Evolutionary conservation across 2,797 vertebrate genomes (phyloP), one percentile per base, ranked within the genome.

Genomic region (Ctenosaura bakeri): DNA sequence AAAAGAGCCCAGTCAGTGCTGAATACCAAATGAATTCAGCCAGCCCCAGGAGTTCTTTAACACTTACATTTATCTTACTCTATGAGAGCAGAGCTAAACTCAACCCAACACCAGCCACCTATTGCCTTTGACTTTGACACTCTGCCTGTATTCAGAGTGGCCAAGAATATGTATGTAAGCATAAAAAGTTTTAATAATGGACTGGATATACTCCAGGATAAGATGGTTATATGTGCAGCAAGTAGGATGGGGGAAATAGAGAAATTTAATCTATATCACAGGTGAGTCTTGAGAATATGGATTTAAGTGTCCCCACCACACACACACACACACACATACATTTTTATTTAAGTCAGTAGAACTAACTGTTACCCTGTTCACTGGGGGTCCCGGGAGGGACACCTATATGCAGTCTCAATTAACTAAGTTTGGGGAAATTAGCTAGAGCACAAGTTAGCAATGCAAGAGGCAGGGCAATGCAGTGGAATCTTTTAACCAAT

Each of bases 21-120:
- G 98, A 98, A 98, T 98, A 97, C 97, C 97, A 97, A 98, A 98
- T 97, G 97, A 98, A 98, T 96, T 97, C 95, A 96, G 90, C 69
- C 95, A 97, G 96, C 97, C 97, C 96, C 98, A 97, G 98, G 97
- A 98, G 97, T 96, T 94, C 97, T 96, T 94, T 95, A 94, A 91
- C 97, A 92, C 96, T 97, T 96, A 97, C 97, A 97, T 97, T 97
- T 97, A 97, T 97, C 96, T 97, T 97, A 96, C 95, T 97, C 97
- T 81, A 94, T 82, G 94, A 96, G 94, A 95, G 96, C 90, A 91
- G 94, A 94, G 88, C 93, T 95, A 96, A 97, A 95, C 92, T 69
- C 94, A 92, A 91, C 24, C 76, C 96, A 90, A 96, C 95, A 96
- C 50, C 93, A 96, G 92, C 96, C 95, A 96, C 94, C 91, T 96